These are phyloP conservation scores for Colletes collaris DNA, from an alignment of 2,888 invertebrate species.

Conservation along the genomic window DNA sequence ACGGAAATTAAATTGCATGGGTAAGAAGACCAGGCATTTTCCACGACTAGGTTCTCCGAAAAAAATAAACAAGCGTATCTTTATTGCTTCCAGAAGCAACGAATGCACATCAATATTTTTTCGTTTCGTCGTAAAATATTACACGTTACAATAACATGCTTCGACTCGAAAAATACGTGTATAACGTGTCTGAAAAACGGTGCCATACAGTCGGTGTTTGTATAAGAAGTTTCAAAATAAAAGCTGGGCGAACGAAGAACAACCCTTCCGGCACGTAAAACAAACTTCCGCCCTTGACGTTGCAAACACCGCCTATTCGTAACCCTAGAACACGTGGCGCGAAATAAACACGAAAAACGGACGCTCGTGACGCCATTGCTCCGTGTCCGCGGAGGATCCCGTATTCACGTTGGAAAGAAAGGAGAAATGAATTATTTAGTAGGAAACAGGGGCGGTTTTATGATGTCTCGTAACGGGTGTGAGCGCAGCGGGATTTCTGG, in stretches of 20 bases:
- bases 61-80: too few species aligned
- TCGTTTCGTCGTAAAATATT: too few species aligned
- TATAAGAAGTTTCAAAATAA: conserved; percentile 14
- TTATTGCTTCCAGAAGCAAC: too few species aligned
- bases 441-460: conserved; percentile 27
- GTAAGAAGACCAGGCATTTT: too few species aligned
- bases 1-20: too few species aligned
- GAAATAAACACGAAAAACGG: conserved; percentile 42
- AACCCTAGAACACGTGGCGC: conserved; percentile 43
- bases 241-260: conserved; percentile 12
- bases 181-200: neutral
- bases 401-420: conserved; percentile 30
- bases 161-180: conserved; percentile 14
- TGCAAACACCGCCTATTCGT: conserved; percentile 27
- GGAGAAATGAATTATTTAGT: conserved; percentile 57
- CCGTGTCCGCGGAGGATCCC: conserved; percentile 13
- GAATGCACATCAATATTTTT: too few species aligned
- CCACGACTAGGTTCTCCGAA: too few species aligned
- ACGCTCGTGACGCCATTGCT: neutral
- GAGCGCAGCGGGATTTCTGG: conserved; percentile 56
- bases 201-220: conserved; percentile 15
- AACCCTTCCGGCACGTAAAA: conserved; percentile 39
- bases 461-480: conserved; percentile 21
- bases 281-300: conserved; percentile 48
- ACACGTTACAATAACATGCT: neutral